Evolutionary conservation across 2,888 invertebrate species (phyloP), one percentile per base, ranked within the genome.

Genomic region (Phlogophora meticulosa): DNA sequence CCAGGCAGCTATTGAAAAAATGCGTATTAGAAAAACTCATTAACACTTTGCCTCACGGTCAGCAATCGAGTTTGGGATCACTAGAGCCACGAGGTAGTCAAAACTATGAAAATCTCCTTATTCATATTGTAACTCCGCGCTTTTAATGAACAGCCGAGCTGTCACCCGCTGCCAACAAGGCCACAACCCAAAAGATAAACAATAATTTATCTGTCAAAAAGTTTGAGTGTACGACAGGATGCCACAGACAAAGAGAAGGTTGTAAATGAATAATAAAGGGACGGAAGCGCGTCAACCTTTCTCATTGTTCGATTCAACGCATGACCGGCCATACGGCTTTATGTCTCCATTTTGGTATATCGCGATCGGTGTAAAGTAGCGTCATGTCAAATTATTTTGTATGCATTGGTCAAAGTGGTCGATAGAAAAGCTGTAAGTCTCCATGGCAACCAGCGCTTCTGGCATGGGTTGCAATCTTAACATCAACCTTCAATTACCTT

Each of bases 241-340:
- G 80, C 75, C 76, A 69, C 72, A 70, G 73, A 90, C 89, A 90
- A 90, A 86, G 85, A 76, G 76, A 82, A 82, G 82, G 75, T 80
- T 87, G 83, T 85, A 85, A 84, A 85, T 84, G 87, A 88, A 88
- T 88, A 85, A 87, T 85, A 85, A 85, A 83, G 65, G 80, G 85
- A 85, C 88, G 90, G 90, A 90, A 89, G 87, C 86, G 69, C 78
- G 76, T 83, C 81, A 86, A 85, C 85, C 84, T 86, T 82, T 84
- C 81, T 85, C 82, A 89, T 90, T 90, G 87, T 90, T 87, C 79
- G 56, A 83, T 84, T 81, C 77, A 81, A 83, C 76, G 78, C 72
- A 80, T 80, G 80, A 58, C 77, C 79, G 59, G 74, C 78, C 69
- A 77, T 80, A 81, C 68, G 67, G 66, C 79, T 81, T 81, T 67